Evolutionary conservation across 2,888 invertebrate genomes (phyloP), one percentile per base, ranked within the genome.

Genomic region (Cephus pulcher): DNA sequence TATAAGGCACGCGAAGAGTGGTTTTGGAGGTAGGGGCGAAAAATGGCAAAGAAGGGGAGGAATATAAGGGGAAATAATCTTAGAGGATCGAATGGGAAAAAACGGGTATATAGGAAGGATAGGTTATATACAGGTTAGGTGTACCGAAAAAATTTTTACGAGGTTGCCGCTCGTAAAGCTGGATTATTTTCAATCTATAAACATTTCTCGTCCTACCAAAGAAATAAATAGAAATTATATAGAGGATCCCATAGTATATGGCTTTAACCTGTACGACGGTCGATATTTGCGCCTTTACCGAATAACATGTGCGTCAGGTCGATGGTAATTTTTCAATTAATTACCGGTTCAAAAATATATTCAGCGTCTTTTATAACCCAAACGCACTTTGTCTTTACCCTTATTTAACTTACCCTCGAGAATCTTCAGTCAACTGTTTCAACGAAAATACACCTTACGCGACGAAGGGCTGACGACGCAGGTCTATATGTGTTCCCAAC

Each of bases 121-220:
- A 56, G 23, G 56, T 23, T 23, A 23, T 56, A 9, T 23, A 56
- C 2, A 23, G 23, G 37, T 37, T 56, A 40, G 56, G 23, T 23
- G 23, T 56, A 56, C 56, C 71, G 32, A 32, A 33, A 71, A 74
- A 74, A 74, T 34, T 6, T 74, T 74, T 74, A 74, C 35, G 74
- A 74, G 74, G 32, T 23, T 35, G 11, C 35, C 74, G 34, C 34
- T 34, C 74, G 74, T 74, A 74, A 74, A 35, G 6, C 30, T 23
- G 34, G 74, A 34, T 74, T 74, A 74, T 34, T 74, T 74, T 74
- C 74, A 74, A 74, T 74, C 74, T 74, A 35, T 33, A 74, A 74
- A 74, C 74, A 74, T 74, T 74, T 35, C 74, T n/a, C 12, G 35
- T 35, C 74, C 35, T 74, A 23, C 74, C 3, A 35, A 30, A 30